A percentile compares a stretch with the other conserved stretches of the same genome.
Conservation (phyloP, 1,140 invertebrate genomes). For the Drosophila lacertosa region DNA sequence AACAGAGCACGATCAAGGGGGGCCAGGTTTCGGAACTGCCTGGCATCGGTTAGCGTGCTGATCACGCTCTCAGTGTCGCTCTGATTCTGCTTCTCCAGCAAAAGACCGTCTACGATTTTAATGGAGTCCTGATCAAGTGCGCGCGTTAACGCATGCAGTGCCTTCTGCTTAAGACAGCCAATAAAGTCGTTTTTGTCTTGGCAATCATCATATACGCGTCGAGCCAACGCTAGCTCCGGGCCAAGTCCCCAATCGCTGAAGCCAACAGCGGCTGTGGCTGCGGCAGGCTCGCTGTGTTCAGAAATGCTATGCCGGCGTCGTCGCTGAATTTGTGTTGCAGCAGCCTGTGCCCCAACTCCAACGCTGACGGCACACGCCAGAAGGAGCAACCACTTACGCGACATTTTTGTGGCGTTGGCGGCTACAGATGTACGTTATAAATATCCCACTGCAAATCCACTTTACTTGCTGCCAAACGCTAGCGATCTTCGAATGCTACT, state of each 20-base stretch:
- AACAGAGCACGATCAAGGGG: constrained; percentile 75
- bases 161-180: constrained; percentile 86
- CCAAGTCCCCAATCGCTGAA: constrained; percentile 73
- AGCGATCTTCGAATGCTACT: constrained; percentile 73
- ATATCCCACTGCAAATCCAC: constrained; percentile 14
- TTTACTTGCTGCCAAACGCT: constrained; percentile 38
- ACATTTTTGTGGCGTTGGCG: constrained; percentile 40
- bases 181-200: constrained; percentile 86
- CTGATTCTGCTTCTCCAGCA: constrained; percentile 85
- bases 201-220: constrained; percentile 87
- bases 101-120: constrained; percentile 86
- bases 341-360: constrained; percentile 29
- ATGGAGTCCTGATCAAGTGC: constrained; percentile 86
- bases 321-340: constrained; percentile 32
- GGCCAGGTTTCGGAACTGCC: constrained; percentile 64
- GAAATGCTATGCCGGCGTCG: constrained; percentile 39
- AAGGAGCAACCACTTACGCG: constrained; percentile 64
- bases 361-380: constrained; percentile 47
- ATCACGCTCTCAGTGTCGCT: constrained; percentile 82
- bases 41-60: constrained; percentile 64
- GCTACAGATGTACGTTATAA: constrained; percentile 1
- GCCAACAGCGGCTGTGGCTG: background rate
- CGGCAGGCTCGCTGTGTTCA: background rate
- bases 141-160: constrained; percentile 85
- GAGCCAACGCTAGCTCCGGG: constrained; percentile 65